Conservation (phyloP, 2,113 vertebrate species). For the Catharus bicknelli region DNA sequence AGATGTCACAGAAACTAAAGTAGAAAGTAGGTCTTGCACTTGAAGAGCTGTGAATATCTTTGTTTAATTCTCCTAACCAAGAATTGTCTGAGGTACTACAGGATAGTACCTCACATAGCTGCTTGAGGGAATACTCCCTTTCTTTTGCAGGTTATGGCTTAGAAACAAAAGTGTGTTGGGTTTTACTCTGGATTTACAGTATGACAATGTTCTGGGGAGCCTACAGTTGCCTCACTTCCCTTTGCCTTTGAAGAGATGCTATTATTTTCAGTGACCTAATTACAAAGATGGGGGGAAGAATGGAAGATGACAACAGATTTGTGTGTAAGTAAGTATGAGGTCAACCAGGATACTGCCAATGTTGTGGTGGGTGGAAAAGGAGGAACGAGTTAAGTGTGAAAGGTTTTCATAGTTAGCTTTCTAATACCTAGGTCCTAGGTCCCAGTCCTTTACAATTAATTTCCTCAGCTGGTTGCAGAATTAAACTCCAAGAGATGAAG, state of each 20-base stretch:
- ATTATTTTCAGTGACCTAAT: neutral
- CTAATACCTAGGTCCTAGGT: neutral
- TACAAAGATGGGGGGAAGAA: neutral
- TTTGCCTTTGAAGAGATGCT: neutral
- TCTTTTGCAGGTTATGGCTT: neutral
- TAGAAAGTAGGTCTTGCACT: neutral
- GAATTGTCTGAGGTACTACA: neutral
- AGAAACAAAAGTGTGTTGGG: neutral
- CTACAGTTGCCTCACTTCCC: neutral
- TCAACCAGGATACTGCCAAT: neutral
- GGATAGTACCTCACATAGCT: neutral
- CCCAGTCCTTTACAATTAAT: neutral
- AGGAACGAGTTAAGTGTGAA: neutral
- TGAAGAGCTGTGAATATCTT: neutral
- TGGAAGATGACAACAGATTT: neutral
- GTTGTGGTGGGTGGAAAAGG: neutral
- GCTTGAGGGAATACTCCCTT: neutral
- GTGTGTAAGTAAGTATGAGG: fast-evolving
- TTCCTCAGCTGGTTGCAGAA: neutral
- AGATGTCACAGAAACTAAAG: neutral
- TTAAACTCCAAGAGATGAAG: neutral
- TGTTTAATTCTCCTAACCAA: neutral
- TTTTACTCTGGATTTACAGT: neutral
- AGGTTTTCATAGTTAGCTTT: neutral
- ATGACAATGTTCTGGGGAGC: neutral